Base-by-base conservation (phyloP, 2,888 invertebrate species). In the Zeuzera pyrina region DNA sequence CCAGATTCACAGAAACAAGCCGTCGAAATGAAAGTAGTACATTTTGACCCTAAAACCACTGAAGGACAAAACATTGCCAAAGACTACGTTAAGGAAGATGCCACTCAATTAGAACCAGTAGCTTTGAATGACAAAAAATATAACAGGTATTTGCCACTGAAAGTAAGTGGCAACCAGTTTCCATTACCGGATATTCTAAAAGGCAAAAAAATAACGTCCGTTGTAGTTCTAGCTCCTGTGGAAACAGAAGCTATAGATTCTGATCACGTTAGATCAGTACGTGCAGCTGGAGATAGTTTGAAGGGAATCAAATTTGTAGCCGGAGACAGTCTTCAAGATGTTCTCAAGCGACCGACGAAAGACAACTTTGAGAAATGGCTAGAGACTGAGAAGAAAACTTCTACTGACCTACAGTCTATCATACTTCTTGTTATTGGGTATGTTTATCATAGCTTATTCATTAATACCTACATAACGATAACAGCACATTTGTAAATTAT, bases 1-100 rank as follows among this genome's bases (percentile, higher is more conserved):
- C 67, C 78, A 7, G 50, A 66, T 2, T 36, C 61, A 27, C 50
- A 58, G 35, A 68, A 70, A 29, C 88, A 89, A 59, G 86, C 88
- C 33, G 89, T 92, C 25, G 91, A 93, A 72, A 91, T 94, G 86
- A 94, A 94, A 83, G 93, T 94, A 29, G 93, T 94, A 5, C 90
- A 90, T 50, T 94, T 91, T 52, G 88, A 93, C 67, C 91, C 92
- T 2, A 86, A 88, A 52, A 91, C 91, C 39, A 85, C 87, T 25
- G 88, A 91, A 72, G 92, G 90, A 35, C 87, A 89, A 52, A 79
- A 87, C 32, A 78, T 93, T 29, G 91, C 91, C 22, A 87, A 89
- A 25, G 86, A 88, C 33, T 92, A 92, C 54, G 87, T 93, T 21
- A 85, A 88, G 49, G 86, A 88, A 31, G 89, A 89, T 54, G 91